Evolutionary conservation across 2,113 vertebrate genomes (phyloP), one percentile per base, ranked within the genome.

Genomic region (Emberiza fucata): DNA sequence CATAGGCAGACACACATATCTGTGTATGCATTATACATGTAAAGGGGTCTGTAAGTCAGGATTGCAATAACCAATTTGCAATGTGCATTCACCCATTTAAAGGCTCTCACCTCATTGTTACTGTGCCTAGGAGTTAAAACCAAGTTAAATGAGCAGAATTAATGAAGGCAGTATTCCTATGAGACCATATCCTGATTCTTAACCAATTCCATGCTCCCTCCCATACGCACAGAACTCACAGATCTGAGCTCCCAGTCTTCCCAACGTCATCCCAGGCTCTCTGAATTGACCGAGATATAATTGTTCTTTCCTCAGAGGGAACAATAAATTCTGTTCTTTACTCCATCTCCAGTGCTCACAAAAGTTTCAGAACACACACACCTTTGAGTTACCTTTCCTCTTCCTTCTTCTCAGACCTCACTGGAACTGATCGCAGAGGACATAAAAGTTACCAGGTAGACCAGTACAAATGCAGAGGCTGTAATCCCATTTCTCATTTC

Each of bases 141-240:
- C 40, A 85, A 75, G 51, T 51, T 79, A 91, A 95, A 94, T 94
- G 85, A 96, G 27, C 24, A 85, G 66, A 76, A 90, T 80, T 96
- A 96, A 96, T 90, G 61, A 93, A 94, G 44, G 3, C 0, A 0
- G 6, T 69, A 72, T 45, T 90, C 96, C 70, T 82, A 5, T 27
- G 88, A 88, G 90, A 57, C 16, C 16, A 5, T 15, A 75, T 72
- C 21, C 66, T 0, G 0, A 84, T 78, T 91, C 42, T 44, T 93
- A 90, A 57, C 25, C 48, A 85, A 90, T 95, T 76, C 85, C 27
- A 42, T 54, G 23, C 6, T 40, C 14, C 8, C 31, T 82, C 66
- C 37, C 29, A 59, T 16, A 71, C 0, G 11, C 28, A n/a, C 31
- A 60, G 57, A 81, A 64, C 50, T 71, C 27, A 20, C n/a, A 72